Conservation (phyloP, 2,888 invertebrate genomes). For the Aplocera efformata region DNA sequence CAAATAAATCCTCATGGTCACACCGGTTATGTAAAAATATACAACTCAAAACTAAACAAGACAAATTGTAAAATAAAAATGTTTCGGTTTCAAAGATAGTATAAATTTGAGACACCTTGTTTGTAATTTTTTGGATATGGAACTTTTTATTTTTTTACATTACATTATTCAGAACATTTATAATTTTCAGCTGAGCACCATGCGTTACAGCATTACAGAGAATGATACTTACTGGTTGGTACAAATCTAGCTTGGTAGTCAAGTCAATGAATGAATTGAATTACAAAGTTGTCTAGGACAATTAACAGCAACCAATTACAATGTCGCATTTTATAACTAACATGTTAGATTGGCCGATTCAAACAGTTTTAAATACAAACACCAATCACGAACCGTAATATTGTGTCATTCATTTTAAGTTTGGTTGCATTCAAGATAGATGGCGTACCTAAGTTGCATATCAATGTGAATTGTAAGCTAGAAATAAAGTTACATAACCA, state of each 20-base stretch:
- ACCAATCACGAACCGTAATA: constrained; percentile 8
- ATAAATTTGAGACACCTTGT: no score
- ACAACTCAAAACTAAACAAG: constrained; percentile 6
- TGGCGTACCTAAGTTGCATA: no score
- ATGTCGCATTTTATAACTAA: not conserved
- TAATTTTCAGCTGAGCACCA: no score
- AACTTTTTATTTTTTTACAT: no score
- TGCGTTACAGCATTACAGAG: no score
- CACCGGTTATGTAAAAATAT: constrained; percentile 48
- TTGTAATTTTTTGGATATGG: no score
- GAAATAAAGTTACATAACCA: no score
- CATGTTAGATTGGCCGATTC: constrained; percentile 5
- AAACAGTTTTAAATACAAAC: not conserved
- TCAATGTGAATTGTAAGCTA: no score
- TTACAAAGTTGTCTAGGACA: constrained; percentile 7
- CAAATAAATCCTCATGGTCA: constrained; percentile 63
- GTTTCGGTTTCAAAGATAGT: no score
- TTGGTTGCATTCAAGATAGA: constrained; percentile 2
- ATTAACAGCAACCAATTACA: constrained; percentile 6
- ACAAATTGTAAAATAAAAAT: not conserved
- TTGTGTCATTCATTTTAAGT: not conserved
- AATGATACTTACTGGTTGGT: no score
- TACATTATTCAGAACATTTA: no score
- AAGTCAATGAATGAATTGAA: constrained; percentile 13
- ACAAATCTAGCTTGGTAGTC: no score